Conservation (phyloP, 2,888 invertebrate genomes). For the Keiferia lycopersicella region DNA sequence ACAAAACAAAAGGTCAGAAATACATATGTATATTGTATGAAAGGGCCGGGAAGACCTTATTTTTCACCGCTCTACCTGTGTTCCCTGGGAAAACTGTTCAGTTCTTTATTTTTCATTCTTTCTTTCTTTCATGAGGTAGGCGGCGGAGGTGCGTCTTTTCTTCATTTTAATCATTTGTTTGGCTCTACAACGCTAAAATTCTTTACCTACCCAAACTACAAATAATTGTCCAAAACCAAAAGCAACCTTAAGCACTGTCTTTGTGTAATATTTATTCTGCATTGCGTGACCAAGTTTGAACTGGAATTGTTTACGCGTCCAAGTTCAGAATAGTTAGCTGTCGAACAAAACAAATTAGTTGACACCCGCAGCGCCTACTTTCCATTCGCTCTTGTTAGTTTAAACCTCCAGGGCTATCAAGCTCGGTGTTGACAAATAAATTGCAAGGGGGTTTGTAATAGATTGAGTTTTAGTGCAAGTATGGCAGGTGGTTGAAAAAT, state of each 20-base stretch:
- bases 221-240: too few relatives aligned
- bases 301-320: not conserved
- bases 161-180: too few relatives aligned
- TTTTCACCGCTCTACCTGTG: too few relatives aligned
- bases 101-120: too few relatives aligned
- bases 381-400: too few relatives aligned
- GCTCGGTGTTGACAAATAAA: not conserved
- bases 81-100: too few relatives aligned
- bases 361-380: slow-evolving; percentile 12
- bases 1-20: not conserved
- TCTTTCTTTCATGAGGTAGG: too few relatives aligned
- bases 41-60: too few relatives aligned
- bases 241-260: not conserved
- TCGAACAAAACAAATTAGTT: slow-evolving; percentile 24
- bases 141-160: too few relatives aligned
- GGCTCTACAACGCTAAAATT: not conserved
- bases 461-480: not conserved
- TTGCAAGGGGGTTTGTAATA: not conserved
- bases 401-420: slow-evolving; percentile 10
- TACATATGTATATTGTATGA: too few relatives aligned
- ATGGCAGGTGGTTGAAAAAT: not conserved
- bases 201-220: too few relatives aligned
- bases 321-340: slow-evolving; percentile 17
- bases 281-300: not conserved
- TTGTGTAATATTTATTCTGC: not conserved